Conservation (phyloP, 1,140 invertebrate species). For the Drosophila kohkoa region DNA sequence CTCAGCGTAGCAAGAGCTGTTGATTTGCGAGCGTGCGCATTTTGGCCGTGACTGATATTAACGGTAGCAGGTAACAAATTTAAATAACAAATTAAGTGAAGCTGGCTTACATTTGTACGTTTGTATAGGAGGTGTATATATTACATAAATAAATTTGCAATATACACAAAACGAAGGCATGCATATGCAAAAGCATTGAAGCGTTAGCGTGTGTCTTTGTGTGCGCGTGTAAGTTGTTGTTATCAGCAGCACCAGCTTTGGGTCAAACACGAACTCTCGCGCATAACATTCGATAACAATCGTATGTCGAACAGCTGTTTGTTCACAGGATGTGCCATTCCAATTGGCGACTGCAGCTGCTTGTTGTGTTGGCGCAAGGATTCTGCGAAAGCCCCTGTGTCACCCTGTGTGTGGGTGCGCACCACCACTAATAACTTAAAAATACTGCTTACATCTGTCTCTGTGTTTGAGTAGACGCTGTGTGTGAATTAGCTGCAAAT, state of each 20-base stretch:
- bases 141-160: constrained; percentile 38
- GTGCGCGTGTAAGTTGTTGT: neutral
- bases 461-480: neutral
- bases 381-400: constrained; percentile 12
- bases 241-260: constrained; percentile 15
- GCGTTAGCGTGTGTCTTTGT: neutral
- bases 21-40: constrained; percentile 29
- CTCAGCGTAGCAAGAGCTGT: constrained; percentile 7
- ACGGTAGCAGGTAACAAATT: constrained; percentile 42
- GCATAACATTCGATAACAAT: constrained; percentile 39
- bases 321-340: constrained; percentile 25
- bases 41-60: constrained; percentile 53
- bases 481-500: constrained; percentile 1
- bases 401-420: constrained; percentile 34
- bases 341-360: constrained; percentile 2
- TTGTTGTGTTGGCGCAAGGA: constrained; percentile 22
- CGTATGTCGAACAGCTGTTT: constrained; percentile 31
- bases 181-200: too few species aligned
- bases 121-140: constrained; percentile 19
- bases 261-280: neutral
- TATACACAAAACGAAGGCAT: neutral
- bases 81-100: constrained; percentile 39
- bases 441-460: neutral
- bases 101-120: neutral
- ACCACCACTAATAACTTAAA: constrained; percentile 1